These are phyloP conservation scores for Aegypius monachus DNA, from an alignment of 2,113 vertebrate genomes.

Conservation along the genomic window DNA sequence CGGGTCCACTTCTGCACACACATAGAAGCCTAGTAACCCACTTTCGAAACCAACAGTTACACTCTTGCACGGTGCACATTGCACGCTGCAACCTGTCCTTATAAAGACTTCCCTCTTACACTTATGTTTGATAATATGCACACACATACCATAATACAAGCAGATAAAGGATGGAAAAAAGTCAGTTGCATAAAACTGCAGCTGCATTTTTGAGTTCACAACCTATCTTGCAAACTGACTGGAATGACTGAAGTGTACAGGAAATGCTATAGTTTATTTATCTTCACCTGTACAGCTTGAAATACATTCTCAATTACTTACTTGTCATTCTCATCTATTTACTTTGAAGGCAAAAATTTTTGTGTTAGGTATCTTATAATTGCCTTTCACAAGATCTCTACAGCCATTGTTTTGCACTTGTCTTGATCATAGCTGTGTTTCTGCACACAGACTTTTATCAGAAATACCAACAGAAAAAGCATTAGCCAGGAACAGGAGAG, in stretches of 20 bases:
- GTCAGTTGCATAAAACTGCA: background rate
- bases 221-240: background rate
- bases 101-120: background rate
- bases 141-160: background rate
- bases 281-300: background rate
- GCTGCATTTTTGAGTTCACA: background rate
- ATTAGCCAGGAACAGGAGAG: background rate
- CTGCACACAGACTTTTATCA: background rate
- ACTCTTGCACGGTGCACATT: rapidly evolving
- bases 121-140: background rate
- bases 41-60: rapidly evolving
- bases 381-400: background rate
- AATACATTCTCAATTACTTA: background rate
- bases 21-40: background rate
- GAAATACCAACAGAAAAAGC: background rate
- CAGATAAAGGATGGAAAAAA: background rate
- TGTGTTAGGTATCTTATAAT: background rate
- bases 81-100: background rate
- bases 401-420: background rate
- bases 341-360: background rate
- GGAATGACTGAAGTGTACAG: background rate
- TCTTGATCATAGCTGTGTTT: background rate
- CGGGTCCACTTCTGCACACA: background rate
- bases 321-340: background rate
- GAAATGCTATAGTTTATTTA: background rate